Evolutionary conservation across 2,888 invertebrate species (phyloP).

Genomic region (Coronaproctus castanopsis): DNA sequence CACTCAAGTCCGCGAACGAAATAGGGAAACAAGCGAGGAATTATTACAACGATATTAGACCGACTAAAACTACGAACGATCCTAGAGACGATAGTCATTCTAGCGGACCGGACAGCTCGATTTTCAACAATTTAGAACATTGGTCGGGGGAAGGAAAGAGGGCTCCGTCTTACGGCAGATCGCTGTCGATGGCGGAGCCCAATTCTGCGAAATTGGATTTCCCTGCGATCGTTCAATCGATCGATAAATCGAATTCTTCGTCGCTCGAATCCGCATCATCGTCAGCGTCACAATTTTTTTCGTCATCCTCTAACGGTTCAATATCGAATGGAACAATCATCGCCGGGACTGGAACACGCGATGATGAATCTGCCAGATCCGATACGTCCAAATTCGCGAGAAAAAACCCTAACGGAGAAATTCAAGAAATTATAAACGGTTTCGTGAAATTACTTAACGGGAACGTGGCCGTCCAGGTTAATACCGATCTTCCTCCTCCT

Average conservation of each 20-base stretch:
- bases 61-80: constrained; percentile 7
- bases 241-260: neutral
- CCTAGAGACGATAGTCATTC: constrained; percentile 1
- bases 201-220: constrained; percentile 20
- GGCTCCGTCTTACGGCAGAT: constrained; percentile 46
- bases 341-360: constrained; percentile 16
- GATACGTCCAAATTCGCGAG: constrained; percentile 13
- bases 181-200: constrained; percentile 46
- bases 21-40: constrained; percentile 3
- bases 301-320: neutral
- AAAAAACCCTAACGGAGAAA: constrained; percentile 39
- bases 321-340: constrained; percentile 9
- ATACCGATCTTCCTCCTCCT: constrained; percentile 27
- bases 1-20: constrained; percentile 2
- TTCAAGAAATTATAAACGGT: constrained; percentile 76
- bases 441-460: constrained; percentile 73
- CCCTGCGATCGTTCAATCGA: constrained; percentile 6
- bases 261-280: neutral
- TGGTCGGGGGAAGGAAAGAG: constrained; percentile 48
- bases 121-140: constrained; percentile 19
- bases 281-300: neutral
- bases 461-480: constrained; percentile 48
- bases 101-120: constrained; percentile 4
- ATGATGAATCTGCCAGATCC: too few relatives aligned
- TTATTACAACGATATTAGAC: constrained; percentile 10